Conservation (phyloP, 2,113 vertebrate species). For the Dasypus novemcinctus region DNA sequence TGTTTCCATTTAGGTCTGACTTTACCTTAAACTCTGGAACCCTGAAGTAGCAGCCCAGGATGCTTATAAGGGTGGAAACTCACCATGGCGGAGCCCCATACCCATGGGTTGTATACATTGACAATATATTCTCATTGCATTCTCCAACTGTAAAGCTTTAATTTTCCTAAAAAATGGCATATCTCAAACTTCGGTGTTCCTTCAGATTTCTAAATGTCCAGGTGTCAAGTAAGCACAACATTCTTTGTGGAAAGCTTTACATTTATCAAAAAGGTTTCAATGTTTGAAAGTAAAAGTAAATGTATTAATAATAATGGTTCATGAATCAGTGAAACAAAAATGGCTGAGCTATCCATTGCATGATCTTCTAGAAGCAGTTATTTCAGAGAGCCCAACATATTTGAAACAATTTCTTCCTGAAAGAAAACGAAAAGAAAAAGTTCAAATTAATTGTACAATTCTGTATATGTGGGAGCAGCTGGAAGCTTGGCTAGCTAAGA, state of each 20-base stretch:
- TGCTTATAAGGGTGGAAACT: too few species aligned
- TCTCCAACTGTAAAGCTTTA: neutral
- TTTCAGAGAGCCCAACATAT: neutral
- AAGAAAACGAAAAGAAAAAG: neutral
- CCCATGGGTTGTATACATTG: too few species aligned
- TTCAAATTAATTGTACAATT: neutral
- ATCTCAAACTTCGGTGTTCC: neutral
- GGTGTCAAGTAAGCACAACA: neutral
- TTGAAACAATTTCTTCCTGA: neutral
- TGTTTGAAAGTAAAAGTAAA: neutral
- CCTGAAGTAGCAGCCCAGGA: too few species aligned
- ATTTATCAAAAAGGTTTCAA: neutral
- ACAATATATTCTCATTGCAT: neutral
- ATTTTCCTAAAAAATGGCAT: neutral
- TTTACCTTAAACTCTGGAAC: too few species aligned
- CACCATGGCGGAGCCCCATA: too few species aligned
- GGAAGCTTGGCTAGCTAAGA: neutral
- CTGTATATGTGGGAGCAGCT: neutral
- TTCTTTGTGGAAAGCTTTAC: neutral
- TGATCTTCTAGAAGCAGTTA: neutral
- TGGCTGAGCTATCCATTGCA: neutral
- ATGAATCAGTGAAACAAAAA: neutral
- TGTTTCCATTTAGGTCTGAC: too few species aligned
- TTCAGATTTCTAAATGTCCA: neutral
- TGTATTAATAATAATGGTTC: neutral